Evolutionary conservation across 2,113 vertebrate species (phyloP).

Genomic region (Antechinus stuartii): DNA sequence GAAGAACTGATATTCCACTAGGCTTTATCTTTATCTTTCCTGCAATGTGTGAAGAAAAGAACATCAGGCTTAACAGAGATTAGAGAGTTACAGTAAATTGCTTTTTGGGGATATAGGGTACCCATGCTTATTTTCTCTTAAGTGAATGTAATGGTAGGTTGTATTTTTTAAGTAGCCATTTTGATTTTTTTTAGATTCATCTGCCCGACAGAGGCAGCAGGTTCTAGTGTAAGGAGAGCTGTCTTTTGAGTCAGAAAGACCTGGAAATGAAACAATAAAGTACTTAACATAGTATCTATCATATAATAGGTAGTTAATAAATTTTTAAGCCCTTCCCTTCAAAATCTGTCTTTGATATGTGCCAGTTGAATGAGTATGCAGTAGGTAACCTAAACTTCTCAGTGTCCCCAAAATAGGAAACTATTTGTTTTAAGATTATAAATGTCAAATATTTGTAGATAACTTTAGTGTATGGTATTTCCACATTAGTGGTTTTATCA

Average conservation of each 20-base stretch:
- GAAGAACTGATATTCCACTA: conserved; percentile 47
- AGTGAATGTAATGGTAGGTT: neutral
- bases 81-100: conserved; percentile 31
- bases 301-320: neutral
- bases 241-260: neutral
- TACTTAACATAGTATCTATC: neutral
- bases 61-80: conserved; percentile 53
- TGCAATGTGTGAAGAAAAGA: conserved; percentile 55
- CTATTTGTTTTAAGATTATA: neutral
- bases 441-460: neutral
- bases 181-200: neutral
- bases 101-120: neutral
- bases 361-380: neutral
- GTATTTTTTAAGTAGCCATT: neutral
- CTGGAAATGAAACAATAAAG: neutral
- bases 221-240: neutral
- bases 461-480: neutral
- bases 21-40: conserved; percentile 49
- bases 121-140: neutral
- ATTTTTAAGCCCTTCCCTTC: neutral
- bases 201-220: neutral
- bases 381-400: neutral
- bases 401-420: neutral
- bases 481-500: neutral
- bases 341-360: neutral